Evolutionary conservation across 1,140 invertebrate species (phyloP), one percentile per base, ranked within the genome.

Genomic region (Paracyclopina nana): DNA sequence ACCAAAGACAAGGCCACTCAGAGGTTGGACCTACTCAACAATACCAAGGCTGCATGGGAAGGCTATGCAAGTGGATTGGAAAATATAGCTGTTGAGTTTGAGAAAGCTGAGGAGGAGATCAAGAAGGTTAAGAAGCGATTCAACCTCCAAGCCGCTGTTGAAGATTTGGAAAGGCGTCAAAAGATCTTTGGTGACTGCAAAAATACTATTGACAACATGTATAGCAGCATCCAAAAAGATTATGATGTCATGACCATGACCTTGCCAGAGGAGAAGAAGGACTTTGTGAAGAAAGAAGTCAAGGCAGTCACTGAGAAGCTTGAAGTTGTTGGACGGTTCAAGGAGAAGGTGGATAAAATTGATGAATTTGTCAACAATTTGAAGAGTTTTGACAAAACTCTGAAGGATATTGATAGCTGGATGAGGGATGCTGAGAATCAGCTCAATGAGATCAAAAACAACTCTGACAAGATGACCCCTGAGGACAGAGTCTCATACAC

Each of bases 101-200:
- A 59, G 18, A 59, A 57, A 49, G 53, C 55, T 26, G 57, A 57
- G 27, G 49, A 25, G 9, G 57, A 59, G 22, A 53, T 55, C 43
- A 59, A 59, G 51, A 53, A 55, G n/a, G 57, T 56, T 50, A 55
- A 55, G 49, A 59, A 57, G 48, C 52, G 54, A 51, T 59, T 55
- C 50, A 57, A 59, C 44, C 56, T 57, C 24, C 44, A 53, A 30
- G 52, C 55, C 40, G 55, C 53, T 28, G 28, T 40, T 28, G 52
- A 53, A 41, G 55, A 57, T 41, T 52, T 57, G n/a, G 46, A 46
- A 6, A 53, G 53, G 49, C 55, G 54, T 49, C 53, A 55, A 29
- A 43, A 43, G 24, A 50, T 53, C 25, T 55, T 50, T 50, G 55
- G 55, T 24, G 51, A 59, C 16, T 45, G 52, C 51, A 59, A 59